Percentiles rank a stretch among this genome's conserved stretches.
phyloP scores from a whole-genome alignment of 2,797 vertebrate species.

The Potorous gilbertii region DNA sequence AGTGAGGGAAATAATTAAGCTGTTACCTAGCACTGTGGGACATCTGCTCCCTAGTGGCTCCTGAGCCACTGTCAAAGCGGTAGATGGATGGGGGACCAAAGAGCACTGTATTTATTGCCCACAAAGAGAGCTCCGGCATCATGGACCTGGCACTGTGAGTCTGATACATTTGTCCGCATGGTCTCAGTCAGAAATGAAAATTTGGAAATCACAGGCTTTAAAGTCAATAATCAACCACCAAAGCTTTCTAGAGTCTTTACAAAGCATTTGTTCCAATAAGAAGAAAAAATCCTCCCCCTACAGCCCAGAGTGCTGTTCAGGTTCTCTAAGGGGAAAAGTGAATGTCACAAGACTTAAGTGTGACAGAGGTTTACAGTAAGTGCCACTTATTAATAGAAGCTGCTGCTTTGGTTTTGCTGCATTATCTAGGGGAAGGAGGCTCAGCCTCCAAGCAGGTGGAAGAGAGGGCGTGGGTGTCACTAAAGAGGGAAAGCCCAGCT shows the following conservation, averaged over 20 bases:
- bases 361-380: constrained; percentile 7
- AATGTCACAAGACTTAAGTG: not conserved
- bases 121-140: not conserved
- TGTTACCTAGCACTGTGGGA: not conserved
- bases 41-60: not conserved
- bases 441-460: not conserved
- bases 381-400: not conserved
- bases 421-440: constrained; percentile 48
- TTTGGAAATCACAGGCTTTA: constrained; percentile 35
- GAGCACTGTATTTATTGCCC: not conserved
- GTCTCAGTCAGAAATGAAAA: constrained; percentile 14
- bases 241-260: constrained; percentile 25
- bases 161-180: not conserved
- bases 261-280: not conserved
- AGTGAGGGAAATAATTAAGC: constrained; percentile 14
- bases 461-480: not conserved
- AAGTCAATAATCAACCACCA: constrained; percentile 28
- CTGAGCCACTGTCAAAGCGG: not conserved
- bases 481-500: not conserved
- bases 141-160: not conserved
- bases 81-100: not conserved
- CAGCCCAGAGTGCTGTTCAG: not conserved
- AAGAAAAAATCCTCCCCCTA: not conserved
- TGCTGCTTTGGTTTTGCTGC: not conserved
- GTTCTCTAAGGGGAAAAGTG: constrained; percentile 32